Evolutionary conservation across 23 tunicate genomes (phyloP).

Genomic region (Styela clava): DNA sequence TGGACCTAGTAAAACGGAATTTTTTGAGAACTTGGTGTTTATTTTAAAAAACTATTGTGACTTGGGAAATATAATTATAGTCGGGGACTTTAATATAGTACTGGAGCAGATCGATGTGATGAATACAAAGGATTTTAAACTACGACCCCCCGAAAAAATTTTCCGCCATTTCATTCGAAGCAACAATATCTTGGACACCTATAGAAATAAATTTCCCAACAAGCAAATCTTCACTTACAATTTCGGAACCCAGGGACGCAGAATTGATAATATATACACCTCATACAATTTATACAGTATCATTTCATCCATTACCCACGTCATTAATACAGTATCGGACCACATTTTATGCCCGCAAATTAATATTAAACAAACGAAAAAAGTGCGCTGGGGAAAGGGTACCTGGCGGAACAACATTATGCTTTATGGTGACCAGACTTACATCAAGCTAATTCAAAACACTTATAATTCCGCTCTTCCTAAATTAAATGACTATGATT

Average conservation of each 20-base stretch:
- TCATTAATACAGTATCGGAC: background rate
- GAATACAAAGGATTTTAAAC: background rate
- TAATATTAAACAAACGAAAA: no score
- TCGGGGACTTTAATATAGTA: background rate
- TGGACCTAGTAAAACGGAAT: background rate
- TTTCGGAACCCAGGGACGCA: background rate
- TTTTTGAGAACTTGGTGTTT: background rate
- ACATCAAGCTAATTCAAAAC: background rate
- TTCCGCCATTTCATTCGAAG: background rate
- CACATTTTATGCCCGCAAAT: background rate
- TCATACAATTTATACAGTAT: background rate
- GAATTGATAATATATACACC: background rate
- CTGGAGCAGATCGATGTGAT: background rate
- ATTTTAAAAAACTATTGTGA: background rate
- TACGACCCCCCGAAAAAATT: background rate
- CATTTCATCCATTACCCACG: background rate
- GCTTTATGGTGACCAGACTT: background rate
- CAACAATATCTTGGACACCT: background rate
- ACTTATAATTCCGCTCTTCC: background rate
- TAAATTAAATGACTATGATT: background rate
- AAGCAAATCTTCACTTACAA: background rate
- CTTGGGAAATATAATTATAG: background rate
- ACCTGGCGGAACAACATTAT: background rate
- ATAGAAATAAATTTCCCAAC: background rate
- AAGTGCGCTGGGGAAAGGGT: background rate